These are phyloP conservation scores for Oreotrochilus melanogaster DNA, from an alignment of 2,113 vertebrate genomes.

Conservation along the genomic window DNA sequence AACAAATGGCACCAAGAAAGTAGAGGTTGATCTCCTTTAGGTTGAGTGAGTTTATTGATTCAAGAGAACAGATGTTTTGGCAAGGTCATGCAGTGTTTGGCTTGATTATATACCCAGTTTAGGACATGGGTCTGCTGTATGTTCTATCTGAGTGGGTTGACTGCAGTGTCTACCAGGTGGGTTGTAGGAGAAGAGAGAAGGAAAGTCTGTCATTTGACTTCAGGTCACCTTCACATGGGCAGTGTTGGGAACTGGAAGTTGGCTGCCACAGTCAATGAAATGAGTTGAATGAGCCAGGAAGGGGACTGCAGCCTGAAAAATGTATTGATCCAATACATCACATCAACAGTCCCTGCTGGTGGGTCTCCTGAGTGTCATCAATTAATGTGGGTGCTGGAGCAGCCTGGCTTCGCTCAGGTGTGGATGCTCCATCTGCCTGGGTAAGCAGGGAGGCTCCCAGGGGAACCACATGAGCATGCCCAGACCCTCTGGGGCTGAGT, in stretches of 20 bases:
- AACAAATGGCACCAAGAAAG: neutral
- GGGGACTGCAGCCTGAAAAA: neutral
- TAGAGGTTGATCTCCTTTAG: constrained; percentile 33
- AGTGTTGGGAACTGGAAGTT: neutral
- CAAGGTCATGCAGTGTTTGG: constrained; percentile 8
- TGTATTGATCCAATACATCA: neutral
- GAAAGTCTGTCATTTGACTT: accelerated
- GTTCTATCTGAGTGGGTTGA: neutral
- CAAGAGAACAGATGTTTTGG: constrained; percentile 36
- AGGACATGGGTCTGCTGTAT: neutral
- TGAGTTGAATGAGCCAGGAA: neutral
- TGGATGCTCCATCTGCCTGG: neutral
- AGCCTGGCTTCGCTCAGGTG: neutral
- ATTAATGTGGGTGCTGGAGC: neutral
- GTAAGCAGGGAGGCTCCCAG: neutral
- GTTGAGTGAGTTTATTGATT: constrained; percentile 22
- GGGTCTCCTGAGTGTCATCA: neutral
- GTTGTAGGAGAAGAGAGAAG: neutral
- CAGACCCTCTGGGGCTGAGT: neutral
- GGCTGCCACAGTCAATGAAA: neutral
- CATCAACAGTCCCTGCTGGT: accelerated
- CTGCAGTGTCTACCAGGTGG: neutral
- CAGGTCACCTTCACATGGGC: neutral
- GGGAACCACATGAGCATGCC: neutral
- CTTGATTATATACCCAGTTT: constrained; percentile 11